Percentiles rank a stretch among this genome's conserved stretches.
phyloP scores from a whole-genome alignment of 2,113 vertebrate genomes.

The Psittacula cyanocephala region DNA sequence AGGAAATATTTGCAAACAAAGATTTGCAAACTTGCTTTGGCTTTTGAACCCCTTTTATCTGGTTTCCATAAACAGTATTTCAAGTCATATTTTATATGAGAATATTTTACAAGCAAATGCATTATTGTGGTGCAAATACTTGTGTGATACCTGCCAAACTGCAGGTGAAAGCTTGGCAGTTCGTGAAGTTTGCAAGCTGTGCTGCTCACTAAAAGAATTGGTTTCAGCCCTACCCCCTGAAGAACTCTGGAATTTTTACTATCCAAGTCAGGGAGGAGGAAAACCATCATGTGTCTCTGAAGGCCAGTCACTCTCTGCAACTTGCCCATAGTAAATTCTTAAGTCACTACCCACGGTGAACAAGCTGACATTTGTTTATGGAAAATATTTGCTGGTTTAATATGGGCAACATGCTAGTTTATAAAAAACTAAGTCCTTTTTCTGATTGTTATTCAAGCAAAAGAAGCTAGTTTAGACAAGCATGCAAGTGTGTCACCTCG shows the following conservation, averaged over 20 bases:
- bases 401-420: not conserved
- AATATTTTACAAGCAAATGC: not conserved
- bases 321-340: not conserved
- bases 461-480: not conserved
- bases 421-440: not conserved
- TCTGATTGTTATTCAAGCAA: not conserved
- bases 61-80: not conserved
- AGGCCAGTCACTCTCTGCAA: not conserved
- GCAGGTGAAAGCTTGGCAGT: conserved; percentile 16
- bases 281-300: not conserved
- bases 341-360: not conserved
- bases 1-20: conserved; percentile 14
- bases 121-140: not conserved
- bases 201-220: not conserved
- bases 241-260: not conserved
- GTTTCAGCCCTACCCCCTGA: not conserved
- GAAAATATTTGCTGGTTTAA: not conserved
- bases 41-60: conserved; percentile 22
- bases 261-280: not conserved
- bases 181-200: not conserved
- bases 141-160: not conserved
- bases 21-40: not conserved
- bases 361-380: not conserved
- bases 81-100: not conserved
- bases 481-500: not conserved